phyloP scores from a whole-genome alignment of 2,888 invertebrate genomes.

The Neoascia interrupta region DNA sequence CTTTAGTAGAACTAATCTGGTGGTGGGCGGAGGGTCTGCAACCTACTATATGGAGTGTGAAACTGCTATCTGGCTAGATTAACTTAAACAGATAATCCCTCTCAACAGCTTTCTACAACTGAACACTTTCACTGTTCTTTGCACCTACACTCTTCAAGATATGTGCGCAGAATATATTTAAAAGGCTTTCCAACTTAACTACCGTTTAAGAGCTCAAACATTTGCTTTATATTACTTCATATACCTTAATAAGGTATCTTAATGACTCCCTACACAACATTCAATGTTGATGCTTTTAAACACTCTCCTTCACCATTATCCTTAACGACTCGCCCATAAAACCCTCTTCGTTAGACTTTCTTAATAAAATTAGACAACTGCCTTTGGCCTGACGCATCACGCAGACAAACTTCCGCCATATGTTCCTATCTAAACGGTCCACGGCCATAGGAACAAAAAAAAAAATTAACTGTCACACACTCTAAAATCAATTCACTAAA shows the following conservation, averaged over 20 bases:
- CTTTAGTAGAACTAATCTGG: too few species aligned
- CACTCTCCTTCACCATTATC: constrained; percentile 19
- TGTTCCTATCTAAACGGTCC: constrained; percentile 20
- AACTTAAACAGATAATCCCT: too few species aligned
- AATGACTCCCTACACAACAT: constrained; percentile 13
- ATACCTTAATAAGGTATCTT: constrained; percentile 16
- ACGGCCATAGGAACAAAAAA: background rate
- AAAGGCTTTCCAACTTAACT: too few species aligned
- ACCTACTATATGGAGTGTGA: too few species aligned
- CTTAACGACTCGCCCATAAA: constrained; percentile 29
- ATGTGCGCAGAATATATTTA: too few species aligned
- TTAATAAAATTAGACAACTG: constrained; percentile 45
- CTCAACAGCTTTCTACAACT: too few species aligned
- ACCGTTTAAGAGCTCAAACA: too few species aligned
- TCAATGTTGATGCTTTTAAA: constrained; percentile 23
- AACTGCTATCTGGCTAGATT: too few species aligned
- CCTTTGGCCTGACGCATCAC: background rate
- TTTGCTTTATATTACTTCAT: background rate
- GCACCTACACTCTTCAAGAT: too few species aligned
- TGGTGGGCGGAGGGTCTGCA: too few species aligned
- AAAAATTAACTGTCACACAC: constrained; percentile 62
- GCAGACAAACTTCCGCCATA: constrained; percentile 24
- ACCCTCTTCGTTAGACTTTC: background rate
- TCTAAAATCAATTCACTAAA: constrained; percentile 65
- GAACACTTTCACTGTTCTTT: too few species aligned